Evolutionary conservation across 2,113 vertebrate genomes (phyloP), one percentile per base, ranked within the genome.

Genomic region (Laterallus jamaicensis): DNA sequence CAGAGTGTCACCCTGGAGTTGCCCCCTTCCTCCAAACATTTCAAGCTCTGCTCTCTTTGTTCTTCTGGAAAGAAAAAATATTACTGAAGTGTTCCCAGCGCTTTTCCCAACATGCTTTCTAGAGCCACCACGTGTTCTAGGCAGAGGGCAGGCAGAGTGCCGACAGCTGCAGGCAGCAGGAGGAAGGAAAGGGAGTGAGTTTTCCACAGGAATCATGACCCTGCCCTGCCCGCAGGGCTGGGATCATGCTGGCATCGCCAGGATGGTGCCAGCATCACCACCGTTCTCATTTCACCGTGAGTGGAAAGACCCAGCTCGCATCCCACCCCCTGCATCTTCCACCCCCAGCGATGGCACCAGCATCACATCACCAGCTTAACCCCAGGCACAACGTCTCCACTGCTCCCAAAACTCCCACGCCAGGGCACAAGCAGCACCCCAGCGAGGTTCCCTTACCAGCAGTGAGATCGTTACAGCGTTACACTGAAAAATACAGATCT

Each of bases 401-500:
- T 4, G 42, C 86, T 44, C 63, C 80, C 75, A 15, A 40, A 74
- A 44, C 5, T 56, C 59, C 58, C 4, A 5, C 0, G 0, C 44
- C 10, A 2, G n/a, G 20, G 42, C n/a, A 6, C 18, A n/a, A 47
- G 19, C 68, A 40, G 56, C 7, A 13, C 14, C 50, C 31, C 17
- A 1, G 29, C 1, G 1, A 20, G 68, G 47, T 2, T 44, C 58
- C 40, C 82, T 20, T 2, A 4, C 2, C 69, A 60, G 32, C 42
- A 10, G 5, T 1, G 74, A 2, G 22, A 59, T 25, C 42, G 28
- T 4, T 24, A 2, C 2, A 64, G 25, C 14, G 2, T 3, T 3
- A 4, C 58, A 4, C 0, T 2, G 15, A n/a, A 13, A 52, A 50
- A 14, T 1, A 29, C 0, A 32, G 85, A 58, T n/a, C 55, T 1